phyloP scores from a whole-genome alignment of 2,797 vertebrate genomes.

The Acanthurus tractus region DNA sequence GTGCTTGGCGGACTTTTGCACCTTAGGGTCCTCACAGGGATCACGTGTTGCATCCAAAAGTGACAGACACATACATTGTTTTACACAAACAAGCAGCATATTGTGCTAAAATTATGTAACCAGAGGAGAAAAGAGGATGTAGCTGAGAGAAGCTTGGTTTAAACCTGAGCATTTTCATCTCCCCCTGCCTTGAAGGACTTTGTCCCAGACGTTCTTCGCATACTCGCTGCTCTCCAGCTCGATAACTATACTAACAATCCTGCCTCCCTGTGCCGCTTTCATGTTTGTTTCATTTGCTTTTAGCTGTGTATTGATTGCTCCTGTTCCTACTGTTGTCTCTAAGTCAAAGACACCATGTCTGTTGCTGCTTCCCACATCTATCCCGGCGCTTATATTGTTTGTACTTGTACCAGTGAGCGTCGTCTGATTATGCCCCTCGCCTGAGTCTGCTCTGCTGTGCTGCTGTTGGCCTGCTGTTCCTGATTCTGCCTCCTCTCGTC shows the following conservation, averaged over 20 bases:
- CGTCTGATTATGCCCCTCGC: constrained; percentile 27
- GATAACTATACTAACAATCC: constrained; percentile 48
- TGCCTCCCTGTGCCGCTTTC: constrained; percentile 39
- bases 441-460: constrained; percentile 23
- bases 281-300: constrained; percentile 66
- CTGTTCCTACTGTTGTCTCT: constrained; percentile 56
- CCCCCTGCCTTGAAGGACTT: constrained; percentile 47
- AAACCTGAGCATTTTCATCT: constrained; percentile 40
- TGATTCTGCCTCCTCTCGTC: constrained; percentile 8
- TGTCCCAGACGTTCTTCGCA: neutral
- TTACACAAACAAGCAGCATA: constrained; percentile 44
- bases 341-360: constrained; percentile 56
- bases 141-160: constrained; percentile 22
- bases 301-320: constrained; percentile 64
- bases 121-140: neutral
- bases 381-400: constrained; percentile 40
- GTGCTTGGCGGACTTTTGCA: constrained; percentile 51
- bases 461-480: constrained; percentile 24
- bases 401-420: constrained; percentile 27
- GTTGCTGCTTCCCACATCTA: constrained; percentile 47
- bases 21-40: constrained; percentile 47
- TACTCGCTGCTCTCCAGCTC: constrained; percentile 46
- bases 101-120: constrained; percentile 22
- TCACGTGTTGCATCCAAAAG: constrained; percentile 57
- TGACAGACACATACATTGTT: constrained; percentile 37